Percentiles rank a stretch among this genome's conserved stretches.
phyloP scores from a whole-genome alignment of 2,113 vertebrate genomes.

The Ivindomyrus marchei region DNA sequence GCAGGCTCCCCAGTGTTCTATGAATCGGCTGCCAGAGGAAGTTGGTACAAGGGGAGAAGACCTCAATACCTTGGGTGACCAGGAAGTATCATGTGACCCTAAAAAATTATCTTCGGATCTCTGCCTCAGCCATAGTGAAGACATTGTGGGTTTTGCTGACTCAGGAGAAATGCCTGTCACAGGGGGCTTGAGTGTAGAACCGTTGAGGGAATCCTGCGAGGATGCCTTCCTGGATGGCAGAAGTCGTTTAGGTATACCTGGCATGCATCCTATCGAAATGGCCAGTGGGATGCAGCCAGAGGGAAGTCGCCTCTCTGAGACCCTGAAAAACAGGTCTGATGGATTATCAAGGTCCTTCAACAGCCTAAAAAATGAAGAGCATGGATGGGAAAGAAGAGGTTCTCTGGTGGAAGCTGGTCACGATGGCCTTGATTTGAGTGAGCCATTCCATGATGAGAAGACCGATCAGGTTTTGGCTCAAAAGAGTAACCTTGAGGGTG shows the following conservation, averaged over 20 bases:
- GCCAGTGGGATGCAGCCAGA: not conserved
- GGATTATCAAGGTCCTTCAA: not conserved
- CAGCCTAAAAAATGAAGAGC: not conserved
- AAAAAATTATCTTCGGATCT: constrained; percentile 19
- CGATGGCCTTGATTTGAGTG: not conserved
- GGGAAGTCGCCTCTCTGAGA: not conserved
- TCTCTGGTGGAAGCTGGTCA: not conserved
- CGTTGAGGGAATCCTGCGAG: not conserved
- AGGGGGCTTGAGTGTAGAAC: not conserved
- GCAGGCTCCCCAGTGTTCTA: not conserved
- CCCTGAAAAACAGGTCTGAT: not conserved
- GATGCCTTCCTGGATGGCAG: not conserved
- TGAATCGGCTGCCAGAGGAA: accelerated
- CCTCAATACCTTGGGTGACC: not conserved
- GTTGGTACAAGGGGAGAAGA: not conserved
- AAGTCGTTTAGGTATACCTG: not conserved
- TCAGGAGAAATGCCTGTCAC: constrained; percentile 12
- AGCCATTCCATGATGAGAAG: not conserved
- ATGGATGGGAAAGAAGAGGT: not conserved
- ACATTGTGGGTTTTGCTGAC: constrained; percentile 42
- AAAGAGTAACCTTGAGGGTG: not conserved
- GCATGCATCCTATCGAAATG: not conserved
- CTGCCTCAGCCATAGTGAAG: constrained; percentile 42
- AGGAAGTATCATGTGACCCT: not conserved
- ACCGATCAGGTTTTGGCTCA: not conserved